Conservation (phyloP, 2,888 invertebrate genomes). For the Scelioninae gen. 1 region DNA sequence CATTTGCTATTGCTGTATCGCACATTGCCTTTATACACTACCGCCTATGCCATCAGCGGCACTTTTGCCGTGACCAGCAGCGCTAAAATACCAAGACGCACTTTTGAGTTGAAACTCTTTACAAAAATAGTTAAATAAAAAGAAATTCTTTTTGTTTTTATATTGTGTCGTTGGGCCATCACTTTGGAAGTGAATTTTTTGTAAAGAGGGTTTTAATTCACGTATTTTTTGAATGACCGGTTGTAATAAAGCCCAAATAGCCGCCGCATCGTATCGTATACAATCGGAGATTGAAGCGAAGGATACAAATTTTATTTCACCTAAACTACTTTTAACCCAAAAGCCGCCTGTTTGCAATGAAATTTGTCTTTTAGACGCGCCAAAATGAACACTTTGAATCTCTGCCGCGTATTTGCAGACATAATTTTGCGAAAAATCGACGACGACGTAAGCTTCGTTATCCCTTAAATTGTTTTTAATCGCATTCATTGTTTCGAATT, state of each 20-base stretch:
- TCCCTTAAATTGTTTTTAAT: not conserved
- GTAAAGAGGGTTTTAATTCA: too few relatives aligned
- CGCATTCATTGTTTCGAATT: slow-evolving; percentile 19
- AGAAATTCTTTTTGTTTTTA: too few relatives aligned
- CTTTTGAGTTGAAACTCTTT: too few relatives aligned
- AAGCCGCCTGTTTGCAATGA: slow-evolving; percentile 41
- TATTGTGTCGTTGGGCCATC: too few relatives aligned
- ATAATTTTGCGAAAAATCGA: slow-evolving; percentile 16
- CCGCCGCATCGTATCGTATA: not conserved
- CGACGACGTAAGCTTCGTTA: not conserved
- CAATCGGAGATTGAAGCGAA: slow-evolving; percentile 31
- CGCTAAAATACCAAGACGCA: too few relatives aligned
- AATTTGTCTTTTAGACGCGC: slow-evolving; percentile 26
- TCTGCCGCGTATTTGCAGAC: not conserved
- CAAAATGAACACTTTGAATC: not conserved
- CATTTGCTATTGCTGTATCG: slow-evolving; percentile 7
- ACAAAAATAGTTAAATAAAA: too few relatives aligned
- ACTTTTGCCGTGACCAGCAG: too few relatives aligned
- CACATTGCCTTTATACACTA: slow-evolving; percentile 14
- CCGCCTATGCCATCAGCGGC: too few relatives aligned
- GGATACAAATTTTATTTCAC: not conserved
- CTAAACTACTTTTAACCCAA: slow-evolving; percentile 31
- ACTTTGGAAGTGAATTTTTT: too few relatives aligned
- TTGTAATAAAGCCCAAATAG: too few relatives aligned
- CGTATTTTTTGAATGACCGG: too few relatives aligned